Conservation (phyloP, 2,113 vertebrate species). For the Nibea coibor region DNA sequence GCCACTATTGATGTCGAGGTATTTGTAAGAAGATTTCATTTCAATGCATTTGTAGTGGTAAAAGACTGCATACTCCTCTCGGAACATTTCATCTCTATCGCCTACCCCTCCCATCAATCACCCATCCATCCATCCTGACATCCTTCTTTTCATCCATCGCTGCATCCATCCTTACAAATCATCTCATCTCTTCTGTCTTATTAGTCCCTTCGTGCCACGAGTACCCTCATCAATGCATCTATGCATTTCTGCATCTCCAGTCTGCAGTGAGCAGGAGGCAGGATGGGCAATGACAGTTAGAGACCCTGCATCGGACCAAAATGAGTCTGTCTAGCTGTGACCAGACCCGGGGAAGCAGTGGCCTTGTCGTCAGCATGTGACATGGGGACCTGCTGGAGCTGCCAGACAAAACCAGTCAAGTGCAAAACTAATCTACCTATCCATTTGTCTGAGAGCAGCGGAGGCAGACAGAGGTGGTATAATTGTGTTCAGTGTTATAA, state of each 20-base stretch:
- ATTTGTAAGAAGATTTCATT: background rate
- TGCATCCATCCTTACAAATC: slow-evolving; percentile 4
- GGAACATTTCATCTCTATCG: background rate
- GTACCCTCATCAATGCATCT: slow-evolving; percentile 18
- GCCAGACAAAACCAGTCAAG: slow-evolving; percentile 75
- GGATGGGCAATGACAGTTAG: slow-evolving; percentile 15
- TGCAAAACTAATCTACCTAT: slow-evolving; percentile 80
- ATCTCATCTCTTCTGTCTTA: background rate
- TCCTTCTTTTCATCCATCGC: slow-evolving; percentile 40
- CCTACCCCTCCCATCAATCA: background rate
- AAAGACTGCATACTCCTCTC: background rate
- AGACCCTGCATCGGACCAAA: slow-evolving; percentile 24
- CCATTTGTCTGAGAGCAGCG: slow-evolving; percentile 74
- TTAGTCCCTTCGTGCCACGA: slow-evolving; percentile 4
- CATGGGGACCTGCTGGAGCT: slow-evolving; percentile 47
- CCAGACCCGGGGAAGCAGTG: slow-evolving; percentile 49
- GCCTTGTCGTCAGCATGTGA: slow-evolving; percentile 55
- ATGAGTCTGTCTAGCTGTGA: slow-evolving; percentile 46
- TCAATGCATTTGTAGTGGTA: too few relatives aligned
- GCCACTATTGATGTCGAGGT: background rate
- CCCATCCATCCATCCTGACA: slow-evolving; percentile 9
- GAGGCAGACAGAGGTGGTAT: slow-evolving; percentile 66
- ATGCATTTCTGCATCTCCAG: slow-evolving; percentile 8
- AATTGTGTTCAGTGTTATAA: slow-evolving; percentile 65
- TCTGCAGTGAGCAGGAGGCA: slow-evolving; percentile 16